Evolutionary conservation across 2,113 vertebrate genomes (phyloP).

Genomic region (Perca flavescens): DNA sequence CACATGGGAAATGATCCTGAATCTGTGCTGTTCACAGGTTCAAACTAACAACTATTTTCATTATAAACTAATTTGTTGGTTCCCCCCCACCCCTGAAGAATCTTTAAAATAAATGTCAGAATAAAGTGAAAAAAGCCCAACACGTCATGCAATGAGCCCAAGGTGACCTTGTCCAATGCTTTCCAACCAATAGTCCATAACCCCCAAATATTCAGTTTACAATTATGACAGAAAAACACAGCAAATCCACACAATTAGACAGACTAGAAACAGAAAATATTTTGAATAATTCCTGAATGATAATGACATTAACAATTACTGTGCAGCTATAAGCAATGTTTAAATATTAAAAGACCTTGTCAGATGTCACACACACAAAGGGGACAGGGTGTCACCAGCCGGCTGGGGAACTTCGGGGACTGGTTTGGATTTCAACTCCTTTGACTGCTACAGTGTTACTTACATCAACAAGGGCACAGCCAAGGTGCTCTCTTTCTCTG

Average conservation of each 20-base stretch:
- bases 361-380: slow-evolving; percentile 43
- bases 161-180: not conserved
- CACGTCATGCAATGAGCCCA: not conserved
- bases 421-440: slow-evolving; percentile 66
- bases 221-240: no score
- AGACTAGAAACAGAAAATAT: not conserved
- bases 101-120: no score
- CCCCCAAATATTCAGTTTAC: no score
- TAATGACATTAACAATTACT: not conserved
- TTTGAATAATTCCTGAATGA: not conserved
- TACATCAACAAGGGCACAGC: slow-evolving; percentile 77
- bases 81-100: no score
- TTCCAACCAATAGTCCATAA: not conserved
- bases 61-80: not conserved
- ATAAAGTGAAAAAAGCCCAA: no score
- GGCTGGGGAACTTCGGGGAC: slow-evolving; percentile 33
- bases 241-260: not conserved
- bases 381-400: slow-evolving; percentile 34
- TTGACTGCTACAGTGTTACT: slow-evolving; percentile 71
- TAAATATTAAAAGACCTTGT: slow-evolving; percentile 76
- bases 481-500: slow-evolving; percentile 43
- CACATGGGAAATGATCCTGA: no score
- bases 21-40: not conserved
- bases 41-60: not conserved
- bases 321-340: slow-evolving; percentile 65